Evolutionary conservation across 1,140 invertebrate genomes (phyloP).

Genomic region (Microplitis mediator): DNA sequence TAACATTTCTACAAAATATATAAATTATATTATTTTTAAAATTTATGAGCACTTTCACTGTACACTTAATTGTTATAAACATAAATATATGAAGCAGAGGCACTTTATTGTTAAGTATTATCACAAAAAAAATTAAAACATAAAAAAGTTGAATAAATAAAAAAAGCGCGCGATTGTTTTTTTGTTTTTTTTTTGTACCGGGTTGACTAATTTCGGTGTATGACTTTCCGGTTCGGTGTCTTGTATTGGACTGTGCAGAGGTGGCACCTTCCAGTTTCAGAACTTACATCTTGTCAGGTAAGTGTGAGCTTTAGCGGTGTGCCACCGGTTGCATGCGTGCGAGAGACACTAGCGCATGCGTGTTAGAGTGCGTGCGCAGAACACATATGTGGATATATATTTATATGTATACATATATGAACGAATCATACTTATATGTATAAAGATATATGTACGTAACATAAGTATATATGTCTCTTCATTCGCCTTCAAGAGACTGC

Average conservation of each 20-base stretch:
- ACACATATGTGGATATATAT: background rate
- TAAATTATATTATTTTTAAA: too few species aligned
- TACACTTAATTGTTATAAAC: too few species aligned
- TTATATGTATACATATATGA: too few species aligned
- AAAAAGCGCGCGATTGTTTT: background rate
- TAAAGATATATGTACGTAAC: too few species aligned
- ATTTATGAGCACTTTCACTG: too few species aligned
- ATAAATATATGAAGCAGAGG: too few species aligned
- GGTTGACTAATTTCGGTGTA: constrained; percentile 39
- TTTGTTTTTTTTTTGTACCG: constrained; percentile 5
- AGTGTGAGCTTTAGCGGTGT: constrained; percentile 57
- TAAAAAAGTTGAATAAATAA: too few species aligned
- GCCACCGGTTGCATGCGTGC: constrained; percentile 37
- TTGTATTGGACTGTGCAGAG: constrained; percentile 61
- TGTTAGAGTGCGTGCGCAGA: constrained; percentile 37
- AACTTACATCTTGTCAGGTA: constrained; percentile 63
- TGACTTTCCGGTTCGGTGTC: constrained; percentile 61
- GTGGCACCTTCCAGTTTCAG: constrained; percentile 60
- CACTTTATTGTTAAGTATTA: too few species aligned
- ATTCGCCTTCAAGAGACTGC: background rate
- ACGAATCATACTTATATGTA: too few species aligned
- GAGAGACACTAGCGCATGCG: constrained; percentile 22
- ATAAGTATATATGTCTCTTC: too few species aligned
- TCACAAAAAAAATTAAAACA: too few species aligned
- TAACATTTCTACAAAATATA: too few species aligned